Evolutionary conservation across 2,113 vertebrate genomes (phyloP).

Genomic region (Peromyscus polionotus): DNA sequence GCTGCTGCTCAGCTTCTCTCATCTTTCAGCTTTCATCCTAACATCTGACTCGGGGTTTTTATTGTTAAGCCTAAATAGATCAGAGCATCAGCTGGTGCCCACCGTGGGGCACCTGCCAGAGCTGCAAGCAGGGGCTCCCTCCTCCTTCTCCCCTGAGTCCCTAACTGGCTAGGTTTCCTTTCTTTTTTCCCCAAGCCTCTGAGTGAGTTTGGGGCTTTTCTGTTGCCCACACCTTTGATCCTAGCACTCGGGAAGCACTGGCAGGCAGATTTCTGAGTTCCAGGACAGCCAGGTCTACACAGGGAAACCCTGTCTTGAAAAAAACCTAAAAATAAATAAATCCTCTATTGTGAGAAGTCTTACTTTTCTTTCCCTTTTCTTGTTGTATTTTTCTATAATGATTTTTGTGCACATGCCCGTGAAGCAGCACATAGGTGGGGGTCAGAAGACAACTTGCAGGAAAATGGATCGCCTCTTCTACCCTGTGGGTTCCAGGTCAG

Average conservation of each 20-base stretch:
- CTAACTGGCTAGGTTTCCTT: too few species aligned
- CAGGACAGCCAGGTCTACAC: neutral
- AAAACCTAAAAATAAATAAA: slow-evolving; percentile 42
- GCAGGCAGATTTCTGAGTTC: neutral
- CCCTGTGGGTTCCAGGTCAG: neutral
- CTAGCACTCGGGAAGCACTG: neutral
- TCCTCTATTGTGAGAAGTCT: neutral
- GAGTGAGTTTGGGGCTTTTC: too few species aligned
- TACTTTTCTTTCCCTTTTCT: neutral
- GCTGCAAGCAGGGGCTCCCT: too few species aligned
- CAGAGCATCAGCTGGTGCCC: too few species aligned
- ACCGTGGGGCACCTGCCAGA: too few species aligned
- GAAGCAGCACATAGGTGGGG: neutral
- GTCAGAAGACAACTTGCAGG: neutral
- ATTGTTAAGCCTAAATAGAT: too few species aligned
- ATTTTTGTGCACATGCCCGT: neutral
- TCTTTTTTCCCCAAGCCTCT: too few species aligned
- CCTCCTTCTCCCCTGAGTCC: too few species aligned
- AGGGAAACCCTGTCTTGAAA: neutral
- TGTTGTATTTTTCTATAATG: neutral
- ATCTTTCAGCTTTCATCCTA: too few species aligned
- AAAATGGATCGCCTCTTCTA: neutral
- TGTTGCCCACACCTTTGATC: neutral
- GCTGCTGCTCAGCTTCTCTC: too few species aligned
- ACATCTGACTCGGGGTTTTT: too few species aligned